A percentile compares a stretch with the other conserved stretches of the same genome.
Conservation (phyloP, 1,140 invertebrate species). For the Drosophila novamexicana region DNA sequence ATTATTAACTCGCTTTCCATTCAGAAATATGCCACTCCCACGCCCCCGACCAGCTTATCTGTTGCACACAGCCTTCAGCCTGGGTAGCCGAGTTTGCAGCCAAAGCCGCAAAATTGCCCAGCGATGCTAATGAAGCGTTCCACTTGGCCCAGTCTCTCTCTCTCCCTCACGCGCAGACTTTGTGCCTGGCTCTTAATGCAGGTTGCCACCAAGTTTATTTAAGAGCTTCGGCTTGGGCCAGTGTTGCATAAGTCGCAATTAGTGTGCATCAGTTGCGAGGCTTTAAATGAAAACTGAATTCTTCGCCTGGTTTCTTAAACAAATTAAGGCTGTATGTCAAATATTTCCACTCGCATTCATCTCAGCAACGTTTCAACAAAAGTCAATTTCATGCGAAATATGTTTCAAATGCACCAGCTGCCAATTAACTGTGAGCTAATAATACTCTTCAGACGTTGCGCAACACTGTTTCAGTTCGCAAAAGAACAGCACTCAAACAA, state of each 20-base stretch:
- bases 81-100: slow-evolving; percentile 26
- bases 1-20: slow-evolving; percentile 74
- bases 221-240: neutral
- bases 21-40: slow-evolving; percentile 38
- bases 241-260: slow-evolving; percentile 1
- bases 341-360: too few species aligned
- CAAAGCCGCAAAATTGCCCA: slow-evolving; percentile 11
- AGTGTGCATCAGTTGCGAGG: neutral
- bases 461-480: too few species aligned
- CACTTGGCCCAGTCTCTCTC: slow-evolving; percentile 6
- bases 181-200: neutral
- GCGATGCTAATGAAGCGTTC: slow-evolving; percentile 50
- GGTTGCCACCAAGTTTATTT: neutral
- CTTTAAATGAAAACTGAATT: too few species aligned
- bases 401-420: too few species aligned
- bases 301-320: too few species aligned
- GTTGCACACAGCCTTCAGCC: slow-evolving; percentile 72
- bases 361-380: too few species aligned
- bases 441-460: too few species aligned
- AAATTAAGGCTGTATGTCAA: too few species aligned
- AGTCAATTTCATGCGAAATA: too few species aligned
- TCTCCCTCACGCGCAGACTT: neutral
- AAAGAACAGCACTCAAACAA: too few species aligned
- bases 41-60: slow-evolving; percentile 51
- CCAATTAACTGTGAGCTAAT: too few species aligned